These are phyloP conservation scores for Phoxinus phoxinus DNA, from an alignment of 2,113 vertebrate species.

Conservation along the genomic window DNA sequence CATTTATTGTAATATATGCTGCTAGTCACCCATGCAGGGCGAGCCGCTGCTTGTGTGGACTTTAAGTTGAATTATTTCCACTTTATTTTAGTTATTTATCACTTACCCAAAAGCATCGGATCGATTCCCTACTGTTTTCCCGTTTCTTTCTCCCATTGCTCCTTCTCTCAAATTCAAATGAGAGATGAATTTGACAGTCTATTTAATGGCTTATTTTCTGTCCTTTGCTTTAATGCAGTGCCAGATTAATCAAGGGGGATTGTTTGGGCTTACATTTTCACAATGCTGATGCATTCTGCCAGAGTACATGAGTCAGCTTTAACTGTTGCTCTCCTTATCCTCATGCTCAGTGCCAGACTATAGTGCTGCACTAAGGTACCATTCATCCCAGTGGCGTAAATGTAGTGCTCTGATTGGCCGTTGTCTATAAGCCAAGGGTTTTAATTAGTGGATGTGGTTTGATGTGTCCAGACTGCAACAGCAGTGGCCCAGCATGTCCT, in stretches of 20 bases:
- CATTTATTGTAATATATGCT: background rate
- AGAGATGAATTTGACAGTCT: slow-evolving; percentile 35
- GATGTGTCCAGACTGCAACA: background rate
- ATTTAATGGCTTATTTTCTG: slow-evolving; percentile 49
- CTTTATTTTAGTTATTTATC: background rate
- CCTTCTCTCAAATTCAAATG: slow-evolving; percentile 23
- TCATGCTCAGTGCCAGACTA: slow-evolving; percentile 16
- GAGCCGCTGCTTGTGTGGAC: background rate
- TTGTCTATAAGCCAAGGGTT: slow-evolving; percentile 11
- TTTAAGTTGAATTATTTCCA: background rate
- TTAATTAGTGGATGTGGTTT: slow-evolving; percentile 13
- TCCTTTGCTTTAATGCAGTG: slow-evolving; percentile 39
- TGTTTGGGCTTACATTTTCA: slow-evolving; percentile 26
- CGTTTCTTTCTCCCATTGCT: background rate
- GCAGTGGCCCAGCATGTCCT: slow-evolving; percentile 16
- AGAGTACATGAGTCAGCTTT: slow-evolving; percentile 16
- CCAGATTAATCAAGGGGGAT: slow-evolving; percentile 51
- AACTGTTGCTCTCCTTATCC: background rate
- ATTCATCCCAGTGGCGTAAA: slow-evolving; percentile 2
- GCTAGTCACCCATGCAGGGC: background rate
- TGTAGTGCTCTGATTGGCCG: slow-evolving; percentile 16
- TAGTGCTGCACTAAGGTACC: background rate
- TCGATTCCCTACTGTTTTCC: slow-evolving; percentile 22
- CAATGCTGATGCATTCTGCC: slow-evolving; percentile 18
- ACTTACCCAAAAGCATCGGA: slow-evolving; percentile 17